Evolutionary conservation across 2,888 invertebrate genomes (phyloP).

Genomic region (Dryobota labecula): DNA sequence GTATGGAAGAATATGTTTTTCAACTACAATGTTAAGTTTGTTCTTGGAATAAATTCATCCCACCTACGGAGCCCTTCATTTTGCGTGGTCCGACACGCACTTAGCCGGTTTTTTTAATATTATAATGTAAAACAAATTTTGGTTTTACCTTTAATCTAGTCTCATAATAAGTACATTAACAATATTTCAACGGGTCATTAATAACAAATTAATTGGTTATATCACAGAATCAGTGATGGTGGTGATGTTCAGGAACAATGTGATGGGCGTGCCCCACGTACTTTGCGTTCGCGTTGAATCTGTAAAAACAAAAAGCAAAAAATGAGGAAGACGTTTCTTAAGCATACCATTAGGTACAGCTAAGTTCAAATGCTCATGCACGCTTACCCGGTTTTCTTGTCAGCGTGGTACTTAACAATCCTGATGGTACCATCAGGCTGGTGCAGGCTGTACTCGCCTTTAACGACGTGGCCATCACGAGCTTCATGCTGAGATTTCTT

Average conservation of each 20-base stretch:
- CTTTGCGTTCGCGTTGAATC: conserved; percentile 56
- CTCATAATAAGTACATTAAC: conserved; percentile 24
- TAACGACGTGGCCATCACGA: conserved; percentile 90
- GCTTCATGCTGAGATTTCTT: conserved; percentile 88
- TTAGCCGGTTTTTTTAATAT: too few species aligned
- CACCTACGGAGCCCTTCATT: too few species aligned
- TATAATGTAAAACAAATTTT: neutral
- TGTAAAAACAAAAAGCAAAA: neutral
- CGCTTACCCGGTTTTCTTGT: conserved; percentile 56
- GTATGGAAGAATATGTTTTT: too few species aligned
- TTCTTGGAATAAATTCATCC: too few species aligned
- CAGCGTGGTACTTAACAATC: conserved; percentile 65
- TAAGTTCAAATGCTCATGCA: neutral
- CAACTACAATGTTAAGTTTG: too few species aligned
- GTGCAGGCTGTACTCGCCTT: conserved; percentile 88
- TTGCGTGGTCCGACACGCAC: too few species aligned
- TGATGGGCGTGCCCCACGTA: conserved; percentile 62
- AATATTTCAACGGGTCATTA: conserved; percentile 19
- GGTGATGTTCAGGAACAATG: conserved; percentile 56
- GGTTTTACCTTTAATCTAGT: conserved; percentile 15
- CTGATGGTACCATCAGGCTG: conserved; percentile 81
- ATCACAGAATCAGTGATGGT: conserved; percentile 49
- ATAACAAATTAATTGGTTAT: conserved; percentile 5
- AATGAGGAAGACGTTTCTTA: neutral
- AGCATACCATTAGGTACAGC: neutral